Evolutionary conservation across 1,140 invertebrate species (phyloP), one percentile per base, ranked within the genome.

Genomic region (Bombus pyrosoma): DNA sequence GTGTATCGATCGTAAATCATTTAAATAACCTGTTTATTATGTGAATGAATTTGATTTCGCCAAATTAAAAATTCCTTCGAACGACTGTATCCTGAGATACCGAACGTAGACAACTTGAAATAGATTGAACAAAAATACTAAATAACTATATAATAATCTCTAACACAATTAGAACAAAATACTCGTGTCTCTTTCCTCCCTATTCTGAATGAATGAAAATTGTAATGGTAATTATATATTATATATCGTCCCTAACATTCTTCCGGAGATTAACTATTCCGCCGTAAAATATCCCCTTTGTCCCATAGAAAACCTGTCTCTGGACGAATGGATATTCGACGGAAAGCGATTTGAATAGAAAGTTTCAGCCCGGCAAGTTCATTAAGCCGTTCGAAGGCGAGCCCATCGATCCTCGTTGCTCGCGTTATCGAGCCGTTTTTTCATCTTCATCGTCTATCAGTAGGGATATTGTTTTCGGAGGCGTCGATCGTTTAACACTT

Each of bases 401-500:
- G 28, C 22, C 9, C 22, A 62, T 66, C 59, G 72, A 53, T 83
- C 71, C 41, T 75, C 71, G 57, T 64, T 69, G 64, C n/a, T 37
- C 57, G 25, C 62, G 15, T 47, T 83, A 66, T 83, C 81, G 59
- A 1, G 2, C 39, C n/a, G 53, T 62, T 75, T 83, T 47, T 76
- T 83, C 81, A 76, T 76, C 81, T 47, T 53, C 72, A 64, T 66
- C 59, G 72, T 28, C 41, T 76, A 83, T 83, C 81, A 32, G 72
- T 28, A 32, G 37, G 71, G 81, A 83, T 83, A 83, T 83, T 83
- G 81, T 83, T 83, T 76, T 83, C 81, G 81, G 81, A 83, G 81
- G 81, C 81, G 81, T 83, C 81, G 81, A 83, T 83, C 81, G 81
- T 83, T 83, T 75, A 83, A 83, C 81, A 75, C 81, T 83, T 74